These are phyloP conservation scores for Idris sp. DNA, from an alignment of 1,140 invertebrate species.

Conservation along the genomic window DNA sequence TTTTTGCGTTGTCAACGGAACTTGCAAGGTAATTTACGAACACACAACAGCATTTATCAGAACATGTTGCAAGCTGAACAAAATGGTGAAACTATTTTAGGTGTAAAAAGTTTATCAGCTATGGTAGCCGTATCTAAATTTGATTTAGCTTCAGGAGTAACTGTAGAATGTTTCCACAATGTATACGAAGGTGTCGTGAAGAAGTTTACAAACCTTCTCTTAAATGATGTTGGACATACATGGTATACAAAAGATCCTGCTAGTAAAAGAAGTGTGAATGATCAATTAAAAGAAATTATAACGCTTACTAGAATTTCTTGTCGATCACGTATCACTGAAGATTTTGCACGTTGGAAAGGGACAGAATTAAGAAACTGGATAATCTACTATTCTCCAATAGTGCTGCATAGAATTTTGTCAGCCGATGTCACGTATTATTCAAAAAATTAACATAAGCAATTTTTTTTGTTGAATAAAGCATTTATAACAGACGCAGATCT, in stretches of 20 bases:
- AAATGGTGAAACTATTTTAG: too few relatives aligned
- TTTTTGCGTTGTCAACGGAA: slow-evolving; percentile 5
- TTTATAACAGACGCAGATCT: slow-evolving; percentile 14
- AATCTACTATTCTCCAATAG: slow-evolving; percentile 11
- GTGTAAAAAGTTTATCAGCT: slow-evolving; percentile 8
- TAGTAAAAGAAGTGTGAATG: slow-evolving; percentile 4
- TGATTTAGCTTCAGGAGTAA: background rate
- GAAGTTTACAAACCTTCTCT: slow-evolving; percentile 1
- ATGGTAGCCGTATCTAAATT: slow-evolving; percentile 6
- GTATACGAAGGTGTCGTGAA: slow-evolving; percentile 4
- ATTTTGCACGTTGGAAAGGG: slow-evolving; percentile 17
- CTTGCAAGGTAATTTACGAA: slow-evolving; percentile 4
- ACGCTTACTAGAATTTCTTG: slow-evolving; percentile 15
- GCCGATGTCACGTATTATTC: background rate
- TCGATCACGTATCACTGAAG: background rate
- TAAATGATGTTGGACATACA: background rate
- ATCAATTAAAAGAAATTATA: slow-evolving; percentile 5
- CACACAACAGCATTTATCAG: background rate
- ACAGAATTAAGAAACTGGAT: slow-evolving; percentile 32
- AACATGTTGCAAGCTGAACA: background rate
- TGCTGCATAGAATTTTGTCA: slow-evolving; percentile 12
- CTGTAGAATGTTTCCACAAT: slow-evolving; percentile 17
- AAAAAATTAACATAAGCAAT: slow-evolving; percentile 17
- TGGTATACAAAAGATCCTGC: slow-evolving; percentile 2
- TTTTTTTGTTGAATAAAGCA: slow-evolving; percentile 18